phyloP scores from a whole-genome alignment of 2,113 vertebrate genomes.

The Parus major region DNA sequence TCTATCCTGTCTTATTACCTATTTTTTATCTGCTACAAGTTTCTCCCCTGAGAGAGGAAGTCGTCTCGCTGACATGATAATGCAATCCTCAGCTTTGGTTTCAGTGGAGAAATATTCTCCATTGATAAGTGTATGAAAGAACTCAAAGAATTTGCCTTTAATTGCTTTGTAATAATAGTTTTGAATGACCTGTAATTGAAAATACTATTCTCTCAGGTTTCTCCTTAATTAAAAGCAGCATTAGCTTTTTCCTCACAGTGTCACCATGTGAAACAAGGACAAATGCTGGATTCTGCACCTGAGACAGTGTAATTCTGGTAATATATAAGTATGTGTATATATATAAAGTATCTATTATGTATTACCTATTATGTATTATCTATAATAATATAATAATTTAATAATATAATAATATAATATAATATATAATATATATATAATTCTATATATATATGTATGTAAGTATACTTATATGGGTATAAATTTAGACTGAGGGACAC shows the following conservation, averaged over 20 bases:
- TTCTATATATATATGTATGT: too few species aligned
- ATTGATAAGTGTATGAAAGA: not conserved
- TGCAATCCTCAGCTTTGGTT: not conserved
- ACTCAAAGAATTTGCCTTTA: not conserved
- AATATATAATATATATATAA: too few species aligned
- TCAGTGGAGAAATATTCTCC: not conserved
- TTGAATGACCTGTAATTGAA: not conserved
- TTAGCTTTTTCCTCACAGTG: not conserved
- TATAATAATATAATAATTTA: too few species aligned
- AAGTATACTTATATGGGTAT: not conserved
- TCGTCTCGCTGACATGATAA: not conserved
- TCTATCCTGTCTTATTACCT: not conserved
- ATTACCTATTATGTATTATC: too few species aligned
- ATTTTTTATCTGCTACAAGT: not conserved
- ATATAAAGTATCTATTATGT: too few species aligned
- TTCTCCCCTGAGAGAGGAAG: not conserved
- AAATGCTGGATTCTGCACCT: not conserved
- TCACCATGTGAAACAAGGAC: not conserved
- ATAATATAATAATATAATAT: too few species aligned
- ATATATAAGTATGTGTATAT: too few species aligned
- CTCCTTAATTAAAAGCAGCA: not conserved
- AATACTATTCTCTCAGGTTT: not conserved
- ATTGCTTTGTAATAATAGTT: constrained; percentile 1
- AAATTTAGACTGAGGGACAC: not conserved
- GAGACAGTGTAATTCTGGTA: not conserved